Evolutionary conservation across 2,888 invertebrate species (phyloP).

Genomic region (Ophraella communa): DNA sequence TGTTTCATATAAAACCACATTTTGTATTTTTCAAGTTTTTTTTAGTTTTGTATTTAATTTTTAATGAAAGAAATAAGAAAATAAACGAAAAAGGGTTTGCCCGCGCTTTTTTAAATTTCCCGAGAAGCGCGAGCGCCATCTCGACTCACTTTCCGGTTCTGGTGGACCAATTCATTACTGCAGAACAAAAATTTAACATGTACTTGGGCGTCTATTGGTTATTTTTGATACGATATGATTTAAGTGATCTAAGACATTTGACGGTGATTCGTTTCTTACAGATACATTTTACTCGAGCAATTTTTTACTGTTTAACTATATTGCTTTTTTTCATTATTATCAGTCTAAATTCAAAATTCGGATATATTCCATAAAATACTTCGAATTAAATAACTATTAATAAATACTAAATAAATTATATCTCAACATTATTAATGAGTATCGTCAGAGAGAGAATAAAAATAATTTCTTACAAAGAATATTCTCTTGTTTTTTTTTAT

Average conservation of each 20-base stretch:
- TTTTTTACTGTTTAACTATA: constrained; percentile 51
- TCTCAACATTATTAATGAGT: constrained; percentile 51
- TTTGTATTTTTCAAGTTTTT: too few species aligned
- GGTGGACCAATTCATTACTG: too few species aligned
- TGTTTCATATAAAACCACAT: too few species aligned
- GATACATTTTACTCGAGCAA: constrained; percentile 38
- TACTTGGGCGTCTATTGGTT: too few species aligned
- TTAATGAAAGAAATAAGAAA: too few species aligned
- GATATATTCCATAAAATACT: constrained; percentile 52
- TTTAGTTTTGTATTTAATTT: too few species aligned
- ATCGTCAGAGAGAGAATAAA: constrained; percentile 51
- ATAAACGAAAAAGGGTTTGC: too few species aligned
- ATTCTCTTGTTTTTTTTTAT: too few species aligned
- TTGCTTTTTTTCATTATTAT: constrained; percentile 57
- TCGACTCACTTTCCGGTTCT: too few species aligned
- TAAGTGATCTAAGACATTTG: not conserved
- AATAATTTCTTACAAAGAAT: constrained; percentile 35
- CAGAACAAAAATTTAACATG: too few species aligned
- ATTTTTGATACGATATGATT: not conserved
- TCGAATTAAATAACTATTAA: constrained; percentile 42
- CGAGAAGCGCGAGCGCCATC: too few species aligned
- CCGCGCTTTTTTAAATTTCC: too few species aligned
- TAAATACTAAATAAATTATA: constrained; percentile 49
- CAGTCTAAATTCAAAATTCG: constrained; percentile 59
- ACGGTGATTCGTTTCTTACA: constrained; percentile 18